phyloP scores from a whole-genome alignment of 2,888 invertebrate species.

The Icerya purchasi region DNA sequence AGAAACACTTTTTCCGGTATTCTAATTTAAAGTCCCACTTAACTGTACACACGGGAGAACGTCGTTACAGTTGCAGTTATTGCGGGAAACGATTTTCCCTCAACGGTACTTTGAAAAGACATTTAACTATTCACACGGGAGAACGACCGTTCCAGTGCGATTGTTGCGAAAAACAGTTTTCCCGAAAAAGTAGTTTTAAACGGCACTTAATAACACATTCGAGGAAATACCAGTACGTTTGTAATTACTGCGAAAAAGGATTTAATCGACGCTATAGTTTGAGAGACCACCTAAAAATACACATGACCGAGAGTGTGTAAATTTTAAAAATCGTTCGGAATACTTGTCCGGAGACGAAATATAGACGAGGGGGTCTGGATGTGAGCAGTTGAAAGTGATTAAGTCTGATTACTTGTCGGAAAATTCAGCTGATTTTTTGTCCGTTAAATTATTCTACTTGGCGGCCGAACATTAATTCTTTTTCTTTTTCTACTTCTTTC shows the following conservation, averaged over 20 bases:
- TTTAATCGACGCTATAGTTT: slow-evolving; percentile 79
- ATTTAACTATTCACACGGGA: slow-evolving; percentile 69
- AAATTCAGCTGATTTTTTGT: too few relatives aligned
- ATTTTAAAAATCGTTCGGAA: slow-evolving; percentile 60
- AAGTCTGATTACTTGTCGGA: too few relatives aligned
- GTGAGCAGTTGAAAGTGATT: slow-evolving; percentile 82
- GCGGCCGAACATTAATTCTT: too few relatives aligned
- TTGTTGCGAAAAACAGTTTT: slow-evolving; percentile 70
- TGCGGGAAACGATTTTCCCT: slow-evolving; percentile 83
- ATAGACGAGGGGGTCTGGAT: too few relatives aligned
- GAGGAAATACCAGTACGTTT: slow-evolving; percentile 72
- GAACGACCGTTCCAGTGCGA: slow-evolving; percentile 77
- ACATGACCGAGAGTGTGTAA: slow-evolving; percentile 73
- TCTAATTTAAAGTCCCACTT: slow-evolving; percentile 67
- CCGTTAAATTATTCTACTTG: too few relatives aligned
- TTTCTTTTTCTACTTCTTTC: too few relatives aligned
- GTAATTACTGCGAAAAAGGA: slow-evolving; percentile 66
- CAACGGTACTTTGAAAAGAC: slow-evolving; percentile 77
- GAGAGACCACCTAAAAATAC: slow-evolving; percentile 75
- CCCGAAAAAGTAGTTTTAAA: slow-evolving; percentile 73
- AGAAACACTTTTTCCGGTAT: slow-evolving; percentile 76
- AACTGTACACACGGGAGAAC: slow-evolving; percentile 73
- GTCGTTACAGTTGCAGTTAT: slow-evolving; percentile 77
- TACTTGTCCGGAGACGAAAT: slow-evolving; percentile 77
- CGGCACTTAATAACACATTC: slow-evolving; percentile 80